Percentiles rank a stretch among this genome's conserved stretches.
phyloP scores from a whole-genome alignment of 2,888 invertebrate genomes.

The Stramonita haemastoma region DNA sequence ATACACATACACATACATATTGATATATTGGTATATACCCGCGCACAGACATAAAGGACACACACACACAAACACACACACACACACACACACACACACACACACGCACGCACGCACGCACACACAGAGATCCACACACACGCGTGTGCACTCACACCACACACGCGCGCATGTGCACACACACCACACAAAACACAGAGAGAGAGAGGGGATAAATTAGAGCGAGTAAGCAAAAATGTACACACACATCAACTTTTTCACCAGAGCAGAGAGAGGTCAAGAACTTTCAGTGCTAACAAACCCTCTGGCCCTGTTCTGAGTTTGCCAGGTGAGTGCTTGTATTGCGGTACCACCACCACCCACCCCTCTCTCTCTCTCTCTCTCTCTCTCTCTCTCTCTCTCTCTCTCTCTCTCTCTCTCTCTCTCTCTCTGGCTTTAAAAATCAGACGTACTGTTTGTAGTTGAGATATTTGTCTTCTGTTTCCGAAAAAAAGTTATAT shows the following conservation, averaged over 20 bases:
- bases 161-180: background rate
- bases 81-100: conserved; percentile 8
- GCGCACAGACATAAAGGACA: no score
- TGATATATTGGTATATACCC: no score
- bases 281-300: background rate
- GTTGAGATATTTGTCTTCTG: no score
- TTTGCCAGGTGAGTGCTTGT: background rate
- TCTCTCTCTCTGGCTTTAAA: background rate
- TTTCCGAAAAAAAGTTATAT: no score
- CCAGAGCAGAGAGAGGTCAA: background rate
- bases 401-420: background rate
- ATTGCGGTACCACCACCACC: background rate
- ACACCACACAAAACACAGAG: background rate
- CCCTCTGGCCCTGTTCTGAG: background rate
- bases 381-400: background rate
- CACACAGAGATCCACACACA: background rate
- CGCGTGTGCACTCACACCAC: background rate
- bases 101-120: background rate
- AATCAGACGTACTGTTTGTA: no score
- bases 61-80: background rate
- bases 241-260: background rate
- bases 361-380: background rate
- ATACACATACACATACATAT: no score
- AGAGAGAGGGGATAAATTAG: background rate
- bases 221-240: background rate